Conservation (phyloP, 2,113 vertebrate genomes). For the Eidolon helvum region DNA sequence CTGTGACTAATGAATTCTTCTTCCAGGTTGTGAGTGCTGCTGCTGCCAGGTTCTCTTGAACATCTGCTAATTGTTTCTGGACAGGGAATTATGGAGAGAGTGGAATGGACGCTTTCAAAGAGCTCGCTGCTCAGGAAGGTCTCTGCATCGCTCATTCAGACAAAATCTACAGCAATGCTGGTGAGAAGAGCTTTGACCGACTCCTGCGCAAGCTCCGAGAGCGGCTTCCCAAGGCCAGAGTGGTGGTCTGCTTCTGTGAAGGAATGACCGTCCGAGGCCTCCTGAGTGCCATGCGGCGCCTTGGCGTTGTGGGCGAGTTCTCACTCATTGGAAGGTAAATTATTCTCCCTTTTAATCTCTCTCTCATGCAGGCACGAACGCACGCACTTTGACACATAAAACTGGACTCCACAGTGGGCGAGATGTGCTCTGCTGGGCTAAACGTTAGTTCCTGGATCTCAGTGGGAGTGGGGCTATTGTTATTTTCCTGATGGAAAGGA, state of each 20-base stretch:
- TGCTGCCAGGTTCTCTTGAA: neutral
- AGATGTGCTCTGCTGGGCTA: neutral
- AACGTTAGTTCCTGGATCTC: neutral
- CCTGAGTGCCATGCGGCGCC: slow-evolving; percentile 96
- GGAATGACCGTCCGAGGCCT: slow-evolving; percentile 98
- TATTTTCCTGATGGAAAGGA: neutral
- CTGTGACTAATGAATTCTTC: neutral
- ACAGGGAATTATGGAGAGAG: slow-evolving; percentile 98
- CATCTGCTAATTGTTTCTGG: slow-evolving; percentile 50
- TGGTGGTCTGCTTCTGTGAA: slow-evolving; percentile 98
- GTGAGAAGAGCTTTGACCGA: slow-evolving; percentile 96
- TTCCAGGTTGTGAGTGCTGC: neutral
- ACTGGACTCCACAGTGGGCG: accelerated
- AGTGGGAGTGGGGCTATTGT: neutral
- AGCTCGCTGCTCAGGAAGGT: slow-evolving; percentile 95
- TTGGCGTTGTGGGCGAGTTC: slow-evolving; percentile 93
- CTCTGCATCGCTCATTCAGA: slow-evolving; percentile 98
- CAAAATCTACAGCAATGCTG: slow-evolving; percentile 99
- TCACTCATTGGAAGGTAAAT: slow-evolving; percentile 96
- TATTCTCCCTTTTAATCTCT: neutral
- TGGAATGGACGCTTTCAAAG: slow-evolving; percentile 99
- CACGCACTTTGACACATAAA: neutral
- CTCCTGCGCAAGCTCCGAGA: slow-evolving; percentile 94
- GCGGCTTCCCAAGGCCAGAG: slow-evolving; percentile 94
- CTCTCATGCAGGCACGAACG: neutral